Base-by-base conservation (phyloP, 2,797 vertebrate genomes). In the Accipiter minullus region DNA sequence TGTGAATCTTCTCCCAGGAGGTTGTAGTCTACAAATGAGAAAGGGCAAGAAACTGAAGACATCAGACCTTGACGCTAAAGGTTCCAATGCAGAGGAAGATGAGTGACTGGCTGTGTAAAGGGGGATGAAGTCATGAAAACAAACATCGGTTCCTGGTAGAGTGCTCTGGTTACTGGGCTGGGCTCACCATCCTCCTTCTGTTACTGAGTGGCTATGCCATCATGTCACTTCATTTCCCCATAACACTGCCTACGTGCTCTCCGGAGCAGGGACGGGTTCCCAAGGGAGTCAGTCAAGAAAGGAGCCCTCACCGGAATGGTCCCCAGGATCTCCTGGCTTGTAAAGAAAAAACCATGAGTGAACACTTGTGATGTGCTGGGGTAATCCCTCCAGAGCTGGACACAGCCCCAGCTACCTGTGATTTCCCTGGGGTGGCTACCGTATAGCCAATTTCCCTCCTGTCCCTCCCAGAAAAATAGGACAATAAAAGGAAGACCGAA, bases 391-490 rank as follows among this genome's bases (percentile, higher is more conserved):
- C 60, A 52, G 52, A 55, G 56, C 26, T 62, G 56, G 48, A 50
- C 69, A 23, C 23, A 68, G 40, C 25, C 34, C 15, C 44, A 20
- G 42, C 7, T 82, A 32, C 67, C 67, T 74, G 27, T n/a, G 67
- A 20, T 74, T 85, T 89, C 48, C 36, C 47, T 71, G 5, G 12
- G 25, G 16, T 42, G 16, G 29, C 36, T 59, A 40, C 36, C 2
- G 0, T 19, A 11, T 21, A n/a, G 14, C n/a, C 0, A 0, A 40
- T 81, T 76, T 69, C 25, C 15, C n/a, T 52, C 10, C 55, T 12
- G 22, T 32, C 5, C 44, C 53, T 31, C 12, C 25, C n/a, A 36
- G 36, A 86, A n/a, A 86, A 93, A 71, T 2, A 62, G 27, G 75
- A 87, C 32, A 91, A 64, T 77, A 64, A 77, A 80, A 87, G 14